Base-by-base conservation (phyloP, 2,888 invertebrate genomes). In the Mycalesis mineus region DNA sequence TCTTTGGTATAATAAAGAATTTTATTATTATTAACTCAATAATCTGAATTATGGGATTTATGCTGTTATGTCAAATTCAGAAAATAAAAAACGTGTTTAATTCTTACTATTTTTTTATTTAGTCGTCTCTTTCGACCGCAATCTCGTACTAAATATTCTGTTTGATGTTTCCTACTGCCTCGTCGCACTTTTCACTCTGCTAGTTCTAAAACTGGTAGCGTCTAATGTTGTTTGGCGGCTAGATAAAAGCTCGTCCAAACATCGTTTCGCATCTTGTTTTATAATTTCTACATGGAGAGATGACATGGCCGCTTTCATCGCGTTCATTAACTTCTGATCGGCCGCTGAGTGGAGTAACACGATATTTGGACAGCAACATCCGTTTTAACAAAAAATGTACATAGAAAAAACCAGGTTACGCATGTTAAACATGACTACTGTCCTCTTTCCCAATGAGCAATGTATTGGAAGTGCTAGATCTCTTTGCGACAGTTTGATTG, bases 81-180 rank as follows among this genome's bases (percentile, higher is more conserved):
- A n/a, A n/a, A n/a, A n/a, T n/a, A n/a, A n/a, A n/a, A n/a, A n/a
- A n/a, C n/a, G n/a, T n/a, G n/a, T n/a, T n/a, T n/a, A n/a, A n/a
- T n/a, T 22, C 2, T 22, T 22, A 5, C 2, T 22, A 5, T 22
- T 22, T 22, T 22, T 22, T 22, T 22, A 4, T 22, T 5, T 22
- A 4, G 2, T 22, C 22, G 22, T 4, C 2, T 4, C 22, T 22
- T 6, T 2, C 33, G 33, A 33, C 1, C 7, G 36, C 11, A 36
- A 11, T 11, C 36, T 36, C 36, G 36, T 36, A 11, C 36, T 36
- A 36, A 9, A 11, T 9, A 11, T 11, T 4, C 45, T 45, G 31
- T 14, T 31, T 13, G 45, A 45, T 62, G 57, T 48, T 53, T 56
- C 58, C 59, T 56, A 45, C 48, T 55, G 55, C 55, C 51, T 39